phyloP scores from a whole-genome alignment of 37 sponge, comb jelly and placozoan species.

The Cliona cf. orientalis region DNA sequence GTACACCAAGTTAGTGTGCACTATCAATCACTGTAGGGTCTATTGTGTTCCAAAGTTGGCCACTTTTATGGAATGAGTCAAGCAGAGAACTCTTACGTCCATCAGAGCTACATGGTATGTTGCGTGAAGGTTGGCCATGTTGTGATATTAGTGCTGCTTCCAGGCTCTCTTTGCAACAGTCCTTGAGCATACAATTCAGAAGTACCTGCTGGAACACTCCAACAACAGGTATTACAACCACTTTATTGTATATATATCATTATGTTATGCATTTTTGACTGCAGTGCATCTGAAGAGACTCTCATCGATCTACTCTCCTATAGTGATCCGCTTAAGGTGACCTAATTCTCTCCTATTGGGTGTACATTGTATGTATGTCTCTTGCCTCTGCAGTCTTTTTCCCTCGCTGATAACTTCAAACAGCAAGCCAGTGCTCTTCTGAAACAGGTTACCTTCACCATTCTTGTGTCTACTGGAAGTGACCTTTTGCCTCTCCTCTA shows the following conservation, averaged over 20 bases:
- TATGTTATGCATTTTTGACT: neutral
- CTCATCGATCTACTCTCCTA: slow-evolving; percentile 47
- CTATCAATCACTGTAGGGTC: slow-evolving; percentile 37
- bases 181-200: slow-evolving; percentile 54
- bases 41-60: slow-evolving; percentile 54
- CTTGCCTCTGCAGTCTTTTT: slow-evolving; percentile 8
- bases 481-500: neutral
- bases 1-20: neutral
- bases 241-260: neutral
- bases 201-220: slow-evolving; percentile 11
- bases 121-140: neutral
- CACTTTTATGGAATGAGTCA: slow-evolving; percentile 67
- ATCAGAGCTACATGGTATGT: slow-evolving; percentile 65
- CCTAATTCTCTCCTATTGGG: neutral
- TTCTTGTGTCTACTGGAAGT: neutral
- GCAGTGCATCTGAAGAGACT: neutral
- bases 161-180: slow-evolving; percentile 54
- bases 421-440: slow-evolving; percentile 7
- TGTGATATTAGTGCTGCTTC: neutral
- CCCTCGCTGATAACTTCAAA: neutral
- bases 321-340: slow-evolving; percentile 32
- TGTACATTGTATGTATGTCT: neutral
- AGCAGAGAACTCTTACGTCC: slow-evolving; percentile 62
- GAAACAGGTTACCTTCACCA: neutral
- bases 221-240: neutral